A percentile compares a stretch with the other conserved stretches of the same genome.
These are phyloP conservation scores for Aplysia californica DNA, from an alignment of 1,140 invertebrate species.

Conservation along the genomic window DNA sequence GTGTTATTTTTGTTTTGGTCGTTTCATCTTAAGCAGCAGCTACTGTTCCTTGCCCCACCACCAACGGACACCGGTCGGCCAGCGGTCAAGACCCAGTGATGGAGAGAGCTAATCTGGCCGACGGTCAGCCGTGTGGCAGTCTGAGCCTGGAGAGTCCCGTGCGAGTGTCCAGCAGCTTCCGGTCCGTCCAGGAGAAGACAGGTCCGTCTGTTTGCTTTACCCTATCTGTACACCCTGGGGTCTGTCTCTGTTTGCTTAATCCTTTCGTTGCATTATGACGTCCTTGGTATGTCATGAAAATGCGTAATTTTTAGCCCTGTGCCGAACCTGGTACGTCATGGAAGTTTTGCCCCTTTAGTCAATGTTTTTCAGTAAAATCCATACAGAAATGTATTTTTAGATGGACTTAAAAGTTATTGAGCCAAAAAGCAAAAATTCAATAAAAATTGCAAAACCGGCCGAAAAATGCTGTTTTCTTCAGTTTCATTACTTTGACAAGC, in stretches of 20 bases:
- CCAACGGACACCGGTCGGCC: background rate
- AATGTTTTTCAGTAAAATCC: no score
- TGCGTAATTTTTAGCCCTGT: no score
- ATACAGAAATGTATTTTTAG: no score
- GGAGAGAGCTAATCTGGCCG: background rate
- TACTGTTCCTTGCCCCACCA: background rate
- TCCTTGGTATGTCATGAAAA: background rate
- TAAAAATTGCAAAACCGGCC: no score
- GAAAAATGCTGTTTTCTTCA: no score
- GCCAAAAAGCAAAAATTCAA: no score
- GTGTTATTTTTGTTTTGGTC: background rate
- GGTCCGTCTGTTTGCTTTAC: background rate
- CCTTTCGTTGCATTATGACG: background rate
- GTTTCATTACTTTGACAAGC: no score
- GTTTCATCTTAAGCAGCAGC: background rate
- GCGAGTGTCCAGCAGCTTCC: background rate
- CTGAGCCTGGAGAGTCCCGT: conserved; percentile 10
- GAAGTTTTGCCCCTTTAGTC: background rate
- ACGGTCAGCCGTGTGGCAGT: no score
- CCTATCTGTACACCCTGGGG: no score
- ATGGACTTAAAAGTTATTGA: no score
- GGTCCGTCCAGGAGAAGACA: conserved; percentile 5
- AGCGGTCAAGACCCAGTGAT: background rate
- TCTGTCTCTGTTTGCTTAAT: background rate
- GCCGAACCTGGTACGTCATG: background rate